Evolutionary conservation across 1,140 invertebrate genomes (phyloP), one percentile per base, ranked within the genome.

Genomic region (Zaprionus ornatus): DNA sequence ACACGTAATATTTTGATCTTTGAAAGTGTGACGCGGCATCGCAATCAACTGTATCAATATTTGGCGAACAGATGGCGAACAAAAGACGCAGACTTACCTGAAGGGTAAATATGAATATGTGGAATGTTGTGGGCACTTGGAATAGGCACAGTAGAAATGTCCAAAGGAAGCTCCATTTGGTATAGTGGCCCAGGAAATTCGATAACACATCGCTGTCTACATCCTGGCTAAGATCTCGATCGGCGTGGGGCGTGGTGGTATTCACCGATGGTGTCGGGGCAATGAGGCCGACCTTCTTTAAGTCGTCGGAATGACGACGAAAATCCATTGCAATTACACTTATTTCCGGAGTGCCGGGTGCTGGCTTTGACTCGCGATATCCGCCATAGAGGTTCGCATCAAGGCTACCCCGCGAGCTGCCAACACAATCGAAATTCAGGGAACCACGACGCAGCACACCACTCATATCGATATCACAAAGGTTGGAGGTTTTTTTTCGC

Each of bases 81-180:
- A 48, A 73, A 62, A 82, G 83, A 42, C n/a, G 6, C 6, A 45
- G 40, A 45, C 85, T 92, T 60, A 93, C 92, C 88, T 92, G 91
- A 82, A 93, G 93, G 21, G 91, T 87, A 83, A 91, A 90, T 60
- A 88, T 79, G 69, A 92, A 93, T 67, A 93, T 83, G 71, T 93
- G 92, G 59, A 93, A 90, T 35, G 92, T 93, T 23, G 80, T 85
- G 42, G 92, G 91, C 62, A 93, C 37, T 56, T 92, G 88, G 65
- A 96, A 95, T 9, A 96, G 78, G 2, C 95, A 95, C 19, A 96
- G 92, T 1, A 96, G 92, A 69, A 96, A 94, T 4, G 95, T 96
- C 82, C 96, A 94, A 50, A 95, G 77, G 21, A 96, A 93, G 88
- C 96, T 96, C 96, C 96, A 97, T 66, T 93, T 93, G 19, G 96